Evolutionary conservation across 2,888 invertebrate genomes (phyloP).

Genomic region (Patella pellucida): DNA sequence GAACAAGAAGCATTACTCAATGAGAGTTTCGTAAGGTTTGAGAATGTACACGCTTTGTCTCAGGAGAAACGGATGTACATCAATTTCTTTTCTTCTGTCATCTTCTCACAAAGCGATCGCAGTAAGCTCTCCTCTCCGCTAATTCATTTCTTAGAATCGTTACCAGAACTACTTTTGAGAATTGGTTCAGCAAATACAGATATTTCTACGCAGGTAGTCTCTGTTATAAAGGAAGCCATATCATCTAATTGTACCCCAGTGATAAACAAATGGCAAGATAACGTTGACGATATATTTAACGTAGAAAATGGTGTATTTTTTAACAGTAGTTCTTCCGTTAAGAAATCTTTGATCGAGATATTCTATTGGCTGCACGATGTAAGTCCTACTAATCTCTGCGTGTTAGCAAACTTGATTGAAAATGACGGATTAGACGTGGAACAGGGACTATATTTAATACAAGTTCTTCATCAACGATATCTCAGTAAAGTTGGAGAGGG

Average conservation of each 20-base stretch:
- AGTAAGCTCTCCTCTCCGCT: background rate
- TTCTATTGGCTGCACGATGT: background rate
- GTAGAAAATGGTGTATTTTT: background rate
- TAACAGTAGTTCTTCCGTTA: background rate
- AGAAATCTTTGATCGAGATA: background rate
- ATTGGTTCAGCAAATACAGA: background rate
- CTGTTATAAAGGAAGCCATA: background rate
- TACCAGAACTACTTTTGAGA: background rate
- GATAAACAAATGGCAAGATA: background rate
- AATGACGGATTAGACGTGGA: background rate
- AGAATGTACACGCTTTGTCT: slow-evolving; percentile 37
- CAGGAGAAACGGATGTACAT: slow-evolving; percentile 42
- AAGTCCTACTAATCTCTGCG: background rate
- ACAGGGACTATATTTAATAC: background rate
- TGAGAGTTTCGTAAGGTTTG: slow-evolving; percentile 34
- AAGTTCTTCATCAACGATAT: background rate
- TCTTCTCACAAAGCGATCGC: background rate
- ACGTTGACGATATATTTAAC: background rate
- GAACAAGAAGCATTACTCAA: slow-evolving; percentile 29
- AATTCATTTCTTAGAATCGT: background rate
- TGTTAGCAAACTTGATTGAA: background rate
- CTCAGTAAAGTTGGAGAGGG: background rate
- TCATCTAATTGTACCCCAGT: background rate
- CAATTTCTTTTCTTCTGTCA: slow-evolving; percentile 40
- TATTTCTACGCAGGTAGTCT: background rate